Conservation (phyloP, 2,888 invertebrate genomes). For the Sialis fuliginosa region DNA sequence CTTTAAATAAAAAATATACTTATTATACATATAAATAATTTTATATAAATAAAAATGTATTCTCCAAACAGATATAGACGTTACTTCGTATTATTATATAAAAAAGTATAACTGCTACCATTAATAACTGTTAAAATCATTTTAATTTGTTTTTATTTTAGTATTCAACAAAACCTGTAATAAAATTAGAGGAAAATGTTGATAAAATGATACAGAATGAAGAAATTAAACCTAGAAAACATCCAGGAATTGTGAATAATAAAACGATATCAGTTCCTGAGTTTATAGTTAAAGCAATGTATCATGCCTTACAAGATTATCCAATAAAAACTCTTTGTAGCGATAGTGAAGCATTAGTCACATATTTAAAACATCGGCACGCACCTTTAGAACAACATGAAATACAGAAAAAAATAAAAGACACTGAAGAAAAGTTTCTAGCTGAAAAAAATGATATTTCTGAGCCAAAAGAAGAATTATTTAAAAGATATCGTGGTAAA, state of each 20-base stretch:
- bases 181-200: constrained; percentile 32
- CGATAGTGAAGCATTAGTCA: constrained; percentile 34
- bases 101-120: too few species aligned
- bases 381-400: constrained; percentile 44
- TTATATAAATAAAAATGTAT: too few species aligned
- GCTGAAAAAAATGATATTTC: constrained; percentile 18
- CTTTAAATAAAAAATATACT: too few species aligned
- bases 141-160: constrained; percentile 10
- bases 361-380: constrained; percentile 42
- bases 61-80: too few species aligned
- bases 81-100: too few species aligned
- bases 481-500: constrained; percentile 32
- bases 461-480: constrained; percentile 20
- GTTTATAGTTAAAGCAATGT: constrained; percentile 37
- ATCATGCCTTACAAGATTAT: constrained; percentile 31
- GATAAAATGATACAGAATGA: constrained; percentile 31
- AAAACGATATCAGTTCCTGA: constrained; percentile 37
- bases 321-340: constrained; percentile 33
- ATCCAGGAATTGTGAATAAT: constrained; percentile 48
- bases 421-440: constrained; percentile 23
- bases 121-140: too few species aligned
- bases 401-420: constrained; percentile 19
- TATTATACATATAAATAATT: too few species aligned
- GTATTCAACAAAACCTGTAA: constrained; percentile 18
- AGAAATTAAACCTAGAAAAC: constrained; percentile 43